Conservation (phyloP, 2,888 invertebrate species). For the Cataglyphis cursor region DNA sequence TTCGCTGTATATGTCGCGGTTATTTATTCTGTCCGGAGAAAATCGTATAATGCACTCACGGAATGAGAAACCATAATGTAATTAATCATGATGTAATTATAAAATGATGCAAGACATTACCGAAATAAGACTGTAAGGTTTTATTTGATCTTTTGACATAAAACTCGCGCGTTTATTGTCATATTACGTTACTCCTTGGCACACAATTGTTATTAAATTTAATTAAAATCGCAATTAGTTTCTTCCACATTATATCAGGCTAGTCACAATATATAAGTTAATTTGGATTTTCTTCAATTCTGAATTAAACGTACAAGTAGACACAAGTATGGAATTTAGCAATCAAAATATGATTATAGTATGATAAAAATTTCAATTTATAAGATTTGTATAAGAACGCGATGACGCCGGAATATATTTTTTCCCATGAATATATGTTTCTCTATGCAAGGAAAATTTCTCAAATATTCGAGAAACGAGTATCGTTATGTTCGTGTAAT, state of each 20-base stretch:
- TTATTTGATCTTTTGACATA: neutral
- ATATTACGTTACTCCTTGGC: neutral
- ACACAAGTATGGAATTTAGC: neutral
- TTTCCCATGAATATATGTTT: slow-evolving; percentile 50
- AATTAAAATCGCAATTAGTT: neutral
- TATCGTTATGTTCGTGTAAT: slow-evolving; percentile 68
- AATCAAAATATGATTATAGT: neutral
- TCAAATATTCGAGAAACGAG: slow-evolving; percentile 67
- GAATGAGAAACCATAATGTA: neutral
- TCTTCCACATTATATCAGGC: neutral
- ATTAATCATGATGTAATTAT: neutral
- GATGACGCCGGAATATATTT: neutral
- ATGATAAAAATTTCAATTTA: slow-evolving; percentile 2
- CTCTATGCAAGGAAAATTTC: slow-evolving; percentile 64
- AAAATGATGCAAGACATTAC: neutral
- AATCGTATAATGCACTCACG: neutral
- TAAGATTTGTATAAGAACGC: neutral
- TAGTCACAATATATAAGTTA: slow-evolving; percentile 1
- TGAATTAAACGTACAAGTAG: neutral
- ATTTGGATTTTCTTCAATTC: neutral
- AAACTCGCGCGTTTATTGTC: neutral
- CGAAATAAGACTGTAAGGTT: neutral
- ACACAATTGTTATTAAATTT: neutral
- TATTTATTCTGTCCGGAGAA: neutral
- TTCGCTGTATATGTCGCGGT: neutral